Evolutionary conservation across 1,140 invertebrate genomes (phyloP), one percentile per base, ranked within the genome.

Genomic region (Euborellia annulipes): DNA sequence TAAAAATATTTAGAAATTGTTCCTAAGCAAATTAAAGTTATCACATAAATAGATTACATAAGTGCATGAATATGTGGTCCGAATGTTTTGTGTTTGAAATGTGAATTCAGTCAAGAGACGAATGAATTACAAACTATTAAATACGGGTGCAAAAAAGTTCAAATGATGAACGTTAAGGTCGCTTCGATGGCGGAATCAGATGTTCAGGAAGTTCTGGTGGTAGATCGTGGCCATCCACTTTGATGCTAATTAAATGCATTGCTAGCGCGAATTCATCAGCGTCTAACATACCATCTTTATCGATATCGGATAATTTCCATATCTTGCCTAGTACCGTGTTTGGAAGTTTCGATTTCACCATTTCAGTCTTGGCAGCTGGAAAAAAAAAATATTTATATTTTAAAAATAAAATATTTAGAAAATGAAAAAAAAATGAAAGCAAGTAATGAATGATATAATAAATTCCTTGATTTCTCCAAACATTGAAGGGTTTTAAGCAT

Each of bases 331-430:
- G 75, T 19, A 98, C 90, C 17, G 83, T 83, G 64, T 98, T 98
- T 0, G 96, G 96, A 52, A 99, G 70, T 68, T 98, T 98, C 1
- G 93, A 97, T 67, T 97, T 98, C 27, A 98, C 78, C 85, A 99
- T 92, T 69, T 98, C 91, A 13, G 77, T 73, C 70, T 96, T 98
- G 38, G 92, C 93, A 58, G 83, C 85, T 80, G 67, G 52, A 63
- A 63, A 72, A 62, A 53, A 48, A 55, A 48, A 52, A 45, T 41
- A 45, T 36, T 50, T 49, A 13, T 44, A 37, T n/a, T 13, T 13
- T 42, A 23, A 38, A 41, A 50, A 37, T 37, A 44, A 41, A 46
- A n/a, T n/a, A n/a, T n/a, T n/a, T n/a, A n/a, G 34, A 0, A 45
- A 14, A 18, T 11, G n/a, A n/a, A n/a, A n/a, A n/a, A n/a, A n/a